phyloP scores from a whole-genome alignment of 2,888 invertebrate species.

The Noctuana brunneofusca region DNA sequence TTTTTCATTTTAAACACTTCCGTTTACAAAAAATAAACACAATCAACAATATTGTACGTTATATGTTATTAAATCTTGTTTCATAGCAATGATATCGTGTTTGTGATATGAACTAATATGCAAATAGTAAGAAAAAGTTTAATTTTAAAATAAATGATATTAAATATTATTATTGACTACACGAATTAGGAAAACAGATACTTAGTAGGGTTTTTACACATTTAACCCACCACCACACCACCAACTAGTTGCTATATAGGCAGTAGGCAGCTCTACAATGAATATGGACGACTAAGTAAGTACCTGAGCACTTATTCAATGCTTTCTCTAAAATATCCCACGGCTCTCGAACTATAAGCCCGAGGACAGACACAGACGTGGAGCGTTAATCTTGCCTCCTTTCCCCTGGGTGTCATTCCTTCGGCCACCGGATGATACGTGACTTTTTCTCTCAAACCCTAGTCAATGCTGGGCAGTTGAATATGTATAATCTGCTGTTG shows the following conservation, averaged over 20 bases:
- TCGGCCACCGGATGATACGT: conserved; percentile 59
- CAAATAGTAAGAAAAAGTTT: too few relatives aligned
- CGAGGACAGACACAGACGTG: conserved; percentile 71
- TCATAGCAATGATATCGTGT: too few relatives aligned
- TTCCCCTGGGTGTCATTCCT: conserved; percentile 68
- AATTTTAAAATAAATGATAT: too few relatives aligned
- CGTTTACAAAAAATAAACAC: too few relatives aligned
- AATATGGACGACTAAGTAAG: background rate
- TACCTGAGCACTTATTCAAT: background rate
- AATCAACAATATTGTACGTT: too few relatives aligned
- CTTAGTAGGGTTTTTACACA: too few relatives aligned
- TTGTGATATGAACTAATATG: too few relatives aligned
- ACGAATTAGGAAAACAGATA: too few relatives aligned
- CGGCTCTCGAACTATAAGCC: conserved; percentile 41
- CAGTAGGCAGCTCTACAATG: background rate
- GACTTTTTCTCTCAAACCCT: conserved; percentile 54
- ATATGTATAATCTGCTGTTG: background rate
- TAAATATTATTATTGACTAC: too few relatives aligned
- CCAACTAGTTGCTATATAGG: background rate
- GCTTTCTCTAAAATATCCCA: background rate
- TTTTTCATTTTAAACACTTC: too few relatives aligned
- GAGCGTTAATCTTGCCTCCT: conserved; percentile 69
- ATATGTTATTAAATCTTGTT: too few relatives aligned
- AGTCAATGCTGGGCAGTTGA: conserved; percentile 6
- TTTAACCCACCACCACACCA: background rate